Base-by-base conservation (phyloP, 2,113 vertebrate species). In the Tenrec ecaudatus region DNA sequence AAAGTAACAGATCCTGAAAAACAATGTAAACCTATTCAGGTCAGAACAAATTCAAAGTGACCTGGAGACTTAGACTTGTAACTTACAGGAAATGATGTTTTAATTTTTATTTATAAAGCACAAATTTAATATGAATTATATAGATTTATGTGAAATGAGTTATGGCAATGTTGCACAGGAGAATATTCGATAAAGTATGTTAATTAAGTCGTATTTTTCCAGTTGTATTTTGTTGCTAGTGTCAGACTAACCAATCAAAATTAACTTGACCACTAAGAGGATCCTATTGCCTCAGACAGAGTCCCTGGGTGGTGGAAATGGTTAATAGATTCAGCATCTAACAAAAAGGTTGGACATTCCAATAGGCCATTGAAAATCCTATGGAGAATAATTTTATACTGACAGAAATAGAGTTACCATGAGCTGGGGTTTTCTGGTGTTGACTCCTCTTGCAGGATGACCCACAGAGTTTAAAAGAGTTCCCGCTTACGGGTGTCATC, bases 1-100 rank as follows among this genome's bases (percentile, higher is more conserved):
- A 90, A 71, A 92, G 19, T 82, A 80, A 36, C 4, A 78, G 4
- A 53, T 53, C 80, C 89, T 85, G 25, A 86, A 77, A 84, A 73
- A 29, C 69, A 31, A 1, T 38, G 14, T 93, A 40, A 69, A 27
- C 11, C 27, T 71, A 6, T 4, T 88, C 71, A 25, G 19, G 12
- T 85, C 20, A 82, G 47, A n/a, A 91, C 6, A 91, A 4, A 27
- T 15, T 17, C 9, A 25, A 64, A 23, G 1, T 40, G 73, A 29
- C 29, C 15, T 9, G 22, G 6, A 88, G 17, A 73, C 19, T 27
- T 84, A 38, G 11, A 86, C 12, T 80, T 81, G 22, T n/a, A 84
- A 81, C 23, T 43, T 43, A 87, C 23, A 84, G 36, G 4, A 82
- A 75, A 60, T 77, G 43, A 64, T 29, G 2, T 64, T 16, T 86